A percentile compares a stretch with the other conserved stretches of the same genome.
Evolutionary conservation across 2,888 invertebrate genomes (phyloP).

Genomic region (Ganaspis brasiliensis): DNA sequence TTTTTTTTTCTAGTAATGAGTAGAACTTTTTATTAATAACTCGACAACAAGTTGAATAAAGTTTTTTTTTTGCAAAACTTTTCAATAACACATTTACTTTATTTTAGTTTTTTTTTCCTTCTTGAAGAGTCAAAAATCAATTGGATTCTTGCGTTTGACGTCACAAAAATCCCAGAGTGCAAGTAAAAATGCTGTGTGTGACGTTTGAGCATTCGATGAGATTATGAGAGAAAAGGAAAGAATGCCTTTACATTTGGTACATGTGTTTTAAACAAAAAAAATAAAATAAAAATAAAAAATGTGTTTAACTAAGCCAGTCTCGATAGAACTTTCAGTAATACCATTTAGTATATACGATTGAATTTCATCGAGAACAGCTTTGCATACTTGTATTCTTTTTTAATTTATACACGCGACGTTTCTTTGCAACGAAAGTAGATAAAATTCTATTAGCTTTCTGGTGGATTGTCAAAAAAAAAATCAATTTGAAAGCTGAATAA

Average conservation of each 20-base stretch:
- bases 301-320: conserved; percentile 41
- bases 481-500: neutral
- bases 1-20: neutral
- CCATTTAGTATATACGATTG: neutral
- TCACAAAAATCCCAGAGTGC: conserved; percentile 27
- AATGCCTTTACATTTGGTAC: conserved; percentile 36
- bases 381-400: conserved; percentile 15
- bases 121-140: neutral
- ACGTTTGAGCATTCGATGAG: conserved; percentile 32
- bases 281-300: neutral
- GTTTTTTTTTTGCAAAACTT: neutral
- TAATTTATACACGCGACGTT: neutral
- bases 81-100: neutral
- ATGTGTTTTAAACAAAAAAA: conserved; percentile 8
- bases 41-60: neutral
- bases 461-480: neutral
- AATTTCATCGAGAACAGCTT: conserved; percentile 22
- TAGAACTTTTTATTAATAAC: conserved; percentile 12
- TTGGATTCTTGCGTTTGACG: conserved; percentile 8
- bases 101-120: neutral
- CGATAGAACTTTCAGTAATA: conserved; percentile 30
- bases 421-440: conserved; percentile 31
- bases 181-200: conserved; percentile 34
- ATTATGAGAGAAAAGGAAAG: conserved; percentile 37
- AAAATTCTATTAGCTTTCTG: neutral